phyloP scores from a whole-genome alignment of 2,113 vertebrate genomes.

The Prunella fulvescens region DNA sequence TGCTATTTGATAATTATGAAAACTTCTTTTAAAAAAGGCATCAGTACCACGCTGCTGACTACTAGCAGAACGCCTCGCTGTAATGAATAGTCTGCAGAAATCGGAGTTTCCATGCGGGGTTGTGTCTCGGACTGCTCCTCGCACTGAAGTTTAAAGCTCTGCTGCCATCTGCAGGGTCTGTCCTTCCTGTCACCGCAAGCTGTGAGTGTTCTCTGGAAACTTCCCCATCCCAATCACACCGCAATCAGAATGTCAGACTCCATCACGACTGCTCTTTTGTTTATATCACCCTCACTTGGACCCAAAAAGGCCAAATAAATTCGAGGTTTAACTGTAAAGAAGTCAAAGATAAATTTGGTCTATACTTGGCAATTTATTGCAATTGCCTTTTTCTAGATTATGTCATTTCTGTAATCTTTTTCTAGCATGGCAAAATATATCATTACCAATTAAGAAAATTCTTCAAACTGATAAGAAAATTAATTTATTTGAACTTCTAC shows the following conservation, averaged over 20 bases:
- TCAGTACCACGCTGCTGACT: background rate
- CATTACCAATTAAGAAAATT: background rate
- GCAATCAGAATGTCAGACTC: background rate
- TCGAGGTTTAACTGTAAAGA: background rate
- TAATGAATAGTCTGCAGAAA: background rate
- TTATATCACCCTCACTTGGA: background rate
- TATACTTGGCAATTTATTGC: background rate
- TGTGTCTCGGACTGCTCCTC: background rate
- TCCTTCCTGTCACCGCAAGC: background rate
- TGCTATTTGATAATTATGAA: background rate
- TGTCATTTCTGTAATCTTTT: background rate
- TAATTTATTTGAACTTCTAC: background rate
- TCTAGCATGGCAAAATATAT: background rate
- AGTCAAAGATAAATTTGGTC: background rate
- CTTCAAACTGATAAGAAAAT: background rate
- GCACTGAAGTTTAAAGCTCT: slow-evolving; percentile 60
- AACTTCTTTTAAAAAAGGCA: background rate
- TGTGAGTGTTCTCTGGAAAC: accelerated
- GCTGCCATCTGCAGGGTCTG: slow-evolving; percentile 75
- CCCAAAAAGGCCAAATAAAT: background rate
- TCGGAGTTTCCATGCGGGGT: too few relatives aligned
- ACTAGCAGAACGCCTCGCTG: background rate
- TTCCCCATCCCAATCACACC: background rate
- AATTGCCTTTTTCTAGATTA: background rate
- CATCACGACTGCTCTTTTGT: accelerated